Conservation (phyloP, 2,797 vertebrate species). For the Bradypodion ventrale region DNA sequence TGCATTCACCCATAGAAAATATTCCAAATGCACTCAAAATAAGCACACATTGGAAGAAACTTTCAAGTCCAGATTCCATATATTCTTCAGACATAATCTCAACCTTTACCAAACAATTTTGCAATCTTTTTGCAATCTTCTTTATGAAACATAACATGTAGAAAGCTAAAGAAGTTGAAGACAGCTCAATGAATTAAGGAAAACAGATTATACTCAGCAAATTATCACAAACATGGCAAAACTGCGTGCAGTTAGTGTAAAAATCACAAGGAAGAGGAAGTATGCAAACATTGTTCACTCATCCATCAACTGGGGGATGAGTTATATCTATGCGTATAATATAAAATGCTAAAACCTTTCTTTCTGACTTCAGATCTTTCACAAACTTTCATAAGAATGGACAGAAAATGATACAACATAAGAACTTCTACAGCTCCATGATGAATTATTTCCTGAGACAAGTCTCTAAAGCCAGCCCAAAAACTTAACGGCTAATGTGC, state of each 20-base stretch:
- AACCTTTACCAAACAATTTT: background rate
- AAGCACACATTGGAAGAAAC: background rate
- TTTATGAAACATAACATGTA: conserved; percentile 7
- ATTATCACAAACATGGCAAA: conserved; percentile 70
- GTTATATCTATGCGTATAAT: conserved; percentile 47
- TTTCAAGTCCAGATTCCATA: background rate
- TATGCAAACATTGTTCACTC: conserved; percentile 60
- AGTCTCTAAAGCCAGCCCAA: conserved; percentile 40
- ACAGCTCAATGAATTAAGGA: conserved; percentile 47
- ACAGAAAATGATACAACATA: conserved; percentile 34
- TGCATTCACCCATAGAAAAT: background rate
- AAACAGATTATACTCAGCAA: conserved; percentile 41
- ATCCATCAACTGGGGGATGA: conserved; percentile 65
- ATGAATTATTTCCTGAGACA: conserved; percentile 49
- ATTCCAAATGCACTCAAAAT: background rate
- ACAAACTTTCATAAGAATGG: conserved; percentile 53
- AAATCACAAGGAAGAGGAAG: conserved; percentile 69
- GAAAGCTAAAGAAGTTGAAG: conserved; percentile 39
- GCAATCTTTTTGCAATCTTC: background rate
- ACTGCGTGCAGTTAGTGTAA: conserved; percentile 76
- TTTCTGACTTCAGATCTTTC: conserved; percentile 70
- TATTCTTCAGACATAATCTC: conserved; percentile 1
- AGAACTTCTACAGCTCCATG: conserved; percentile 34
- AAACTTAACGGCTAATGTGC: background rate
- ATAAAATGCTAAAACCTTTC: conserved; percentile 59